These are phyloP conservation scores for Bubo scandiacus DNA, from an alignment of 2,113 vertebrate species.

Conservation along the genomic window DNA sequence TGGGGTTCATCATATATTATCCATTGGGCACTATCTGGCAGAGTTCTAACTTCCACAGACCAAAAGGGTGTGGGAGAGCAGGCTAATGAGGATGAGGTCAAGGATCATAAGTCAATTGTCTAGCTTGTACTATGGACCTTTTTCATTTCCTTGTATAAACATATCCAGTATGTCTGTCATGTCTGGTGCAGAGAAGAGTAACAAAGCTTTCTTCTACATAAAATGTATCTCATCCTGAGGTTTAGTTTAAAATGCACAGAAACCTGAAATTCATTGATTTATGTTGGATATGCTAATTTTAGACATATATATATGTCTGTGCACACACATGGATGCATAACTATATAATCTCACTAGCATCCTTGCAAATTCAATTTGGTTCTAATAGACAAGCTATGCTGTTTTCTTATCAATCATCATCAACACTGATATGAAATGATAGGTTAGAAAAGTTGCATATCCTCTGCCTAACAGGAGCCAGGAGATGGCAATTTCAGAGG, in stretches of 20 bases:
- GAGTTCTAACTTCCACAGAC: not conserved
- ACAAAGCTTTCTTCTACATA: not conserved
- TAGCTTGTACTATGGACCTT: not conserved
- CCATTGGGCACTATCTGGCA: not conserved
- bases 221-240: not conserved
- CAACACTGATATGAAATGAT: not conserved
- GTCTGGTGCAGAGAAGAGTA: not conserved
- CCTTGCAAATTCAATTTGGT: conserved; percentile 14
- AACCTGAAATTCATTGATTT: not conserved
- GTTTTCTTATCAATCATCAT: conserved; percentile 24
- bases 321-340: not conserved
- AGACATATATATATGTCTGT: not conserved
- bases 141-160: not conserved
- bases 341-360: not conserved
- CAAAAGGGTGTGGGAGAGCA: not conserved
- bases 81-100: not conserved
- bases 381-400: not conserved
- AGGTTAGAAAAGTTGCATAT: conserved; percentile 9
- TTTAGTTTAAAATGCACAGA: not conserved
- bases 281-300: not conserved
- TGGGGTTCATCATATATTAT: not conserved
- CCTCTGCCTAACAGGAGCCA: not conserved
- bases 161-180: not conserved
- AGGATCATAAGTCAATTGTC: not conserved
- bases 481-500: conserved; percentile 2